Evolutionary conservation across 1,140 invertebrate genomes (phyloP), one percentile per base, ranked within the genome.

Genomic region (Andricus grossulariae): DNA sequence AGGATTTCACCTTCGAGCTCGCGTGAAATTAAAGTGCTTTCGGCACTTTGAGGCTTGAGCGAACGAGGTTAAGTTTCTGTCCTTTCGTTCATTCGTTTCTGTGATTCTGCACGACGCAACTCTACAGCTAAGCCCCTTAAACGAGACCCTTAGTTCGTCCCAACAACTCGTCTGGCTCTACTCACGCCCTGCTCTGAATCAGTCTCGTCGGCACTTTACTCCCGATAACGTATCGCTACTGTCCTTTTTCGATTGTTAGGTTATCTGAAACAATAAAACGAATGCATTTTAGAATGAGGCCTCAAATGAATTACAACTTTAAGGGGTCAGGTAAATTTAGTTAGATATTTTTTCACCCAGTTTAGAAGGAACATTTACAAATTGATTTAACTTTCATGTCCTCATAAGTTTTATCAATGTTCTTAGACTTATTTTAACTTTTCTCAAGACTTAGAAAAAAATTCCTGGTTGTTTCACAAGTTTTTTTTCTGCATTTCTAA

Each of bases 41-140:
- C 76, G 76, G 50, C 74, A 77, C 82, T 83, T 71, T 74, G n/a
- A n/a, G n/a, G n/a, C n/a, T n/a, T n/a, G 50, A 25, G 49, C 71
- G 77, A 82, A 83, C 78, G 78, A 73, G 82, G 82, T 86, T 84
- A 84, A 86, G 79, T 82, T 73, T 75, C 73, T 54, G 32, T 66
- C 78, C 71, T 0, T 45, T 45, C 39, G 39, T 45, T 78, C 66
- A 19, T 55, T 75, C 72, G 76, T 73, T 72, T 74, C 78, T 75
- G 52, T 60, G 21, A 73, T 75, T 82, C 76, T 73, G 76, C 79
- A 78, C 57, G 70, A 71, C 54, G 57, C 25, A 32, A 66, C 60
- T 66, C 39, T 66, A 66, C 60, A 66, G 32, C 39, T 45, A 45
- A 11, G 39, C 60, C 60, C 25, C 39, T 39, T 66, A 66, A 66